phyloP scores from a whole-genome alignment of 2,797 vertebrate genomes.

The Taenioides sp. region DNA sequence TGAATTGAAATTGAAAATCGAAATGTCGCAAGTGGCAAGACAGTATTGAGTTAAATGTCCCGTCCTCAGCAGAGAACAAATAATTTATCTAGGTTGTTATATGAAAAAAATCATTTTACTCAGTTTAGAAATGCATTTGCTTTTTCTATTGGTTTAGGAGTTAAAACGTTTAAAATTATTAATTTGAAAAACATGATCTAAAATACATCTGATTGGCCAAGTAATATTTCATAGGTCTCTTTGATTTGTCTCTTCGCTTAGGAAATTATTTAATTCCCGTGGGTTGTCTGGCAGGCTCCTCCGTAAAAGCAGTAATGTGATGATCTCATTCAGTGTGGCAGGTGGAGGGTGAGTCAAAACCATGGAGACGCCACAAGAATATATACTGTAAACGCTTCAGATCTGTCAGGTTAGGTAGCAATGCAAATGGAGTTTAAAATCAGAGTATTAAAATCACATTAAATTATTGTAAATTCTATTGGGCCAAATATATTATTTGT shows the following conservation, averaged over 20 bases:
- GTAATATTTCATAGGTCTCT: neutral
- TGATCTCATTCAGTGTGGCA: slow-evolving; percentile 39
- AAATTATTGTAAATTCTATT: no score
- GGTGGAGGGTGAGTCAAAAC: slow-evolving; percentile 38
- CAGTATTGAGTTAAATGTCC: neutral
- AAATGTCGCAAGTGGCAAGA: neutral
- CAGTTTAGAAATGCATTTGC: neutral
- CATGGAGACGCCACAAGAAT: slow-evolving; percentile 12
- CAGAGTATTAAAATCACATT: no score
- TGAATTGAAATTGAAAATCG: neutral
- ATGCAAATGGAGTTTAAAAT: no score
- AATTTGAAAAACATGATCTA: no score
- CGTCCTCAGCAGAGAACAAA: no score
- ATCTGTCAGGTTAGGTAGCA: no score
- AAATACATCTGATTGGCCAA: no score
- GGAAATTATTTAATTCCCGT: slow-evolving; percentile 43
- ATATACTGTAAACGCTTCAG: neutral
- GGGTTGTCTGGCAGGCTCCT: slow-evolving; percentile 35
- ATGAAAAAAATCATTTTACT: neutral
- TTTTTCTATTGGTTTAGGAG: no score
- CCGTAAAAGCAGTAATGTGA: slow-evolving; percentile 46
- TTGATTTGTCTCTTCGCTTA: slow-evolving; percentile 24
- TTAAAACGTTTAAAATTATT: no score
- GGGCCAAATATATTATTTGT: no score
- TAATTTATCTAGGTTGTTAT: neutral